Conservation (phyloP, 2,888 invertebrate species). For the Baccha elongata region DNA sequence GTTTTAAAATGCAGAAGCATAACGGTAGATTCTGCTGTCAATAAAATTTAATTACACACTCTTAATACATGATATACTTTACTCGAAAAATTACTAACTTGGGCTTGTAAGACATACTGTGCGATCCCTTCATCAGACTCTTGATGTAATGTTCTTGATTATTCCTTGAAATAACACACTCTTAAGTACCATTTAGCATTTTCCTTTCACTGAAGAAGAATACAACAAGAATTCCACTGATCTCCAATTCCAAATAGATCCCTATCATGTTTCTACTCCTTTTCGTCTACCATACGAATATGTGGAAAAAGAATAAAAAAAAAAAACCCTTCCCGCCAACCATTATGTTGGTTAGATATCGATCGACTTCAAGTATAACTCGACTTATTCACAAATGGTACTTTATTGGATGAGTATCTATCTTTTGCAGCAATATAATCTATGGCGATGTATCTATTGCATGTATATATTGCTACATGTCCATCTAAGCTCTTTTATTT, state of each 20-base stretch:
- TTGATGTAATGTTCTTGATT: background rate
- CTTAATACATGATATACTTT: no score
- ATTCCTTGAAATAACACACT: constrained; percentile 34
- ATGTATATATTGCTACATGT: background rate
- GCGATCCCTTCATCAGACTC: background rate
- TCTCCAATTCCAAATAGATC: constrained; percentile 48
- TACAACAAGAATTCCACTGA: constrained; percentile 40
- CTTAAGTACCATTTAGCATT: constrained; percentile 30
- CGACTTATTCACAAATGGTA: constrained; percentile 59
- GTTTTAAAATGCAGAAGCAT: no score
- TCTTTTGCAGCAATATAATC: constrained; percentile 33
- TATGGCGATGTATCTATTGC: constrained; percentile 39
- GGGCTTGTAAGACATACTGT: constrained; percentile 14
- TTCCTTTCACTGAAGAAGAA: constrained; percentile 38
- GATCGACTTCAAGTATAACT: constrained; percentile 39
- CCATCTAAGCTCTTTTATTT: background rate
- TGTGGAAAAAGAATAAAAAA: background rate
- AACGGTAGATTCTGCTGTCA: no score
- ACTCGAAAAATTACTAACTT: no score
- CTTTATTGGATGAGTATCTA: constrained; percentile 56
- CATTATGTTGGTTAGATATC: constrained; percentile 50
- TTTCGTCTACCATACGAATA: constrained; percentile 12
- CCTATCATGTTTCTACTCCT: constrained; percentile 39
- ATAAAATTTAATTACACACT: no score
- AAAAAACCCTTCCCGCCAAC: constrained; percentile 5